Base-by-base conservation (phyloP, 1,140 invertebrate genomes). In the Archivesica marissinica region DNA sequence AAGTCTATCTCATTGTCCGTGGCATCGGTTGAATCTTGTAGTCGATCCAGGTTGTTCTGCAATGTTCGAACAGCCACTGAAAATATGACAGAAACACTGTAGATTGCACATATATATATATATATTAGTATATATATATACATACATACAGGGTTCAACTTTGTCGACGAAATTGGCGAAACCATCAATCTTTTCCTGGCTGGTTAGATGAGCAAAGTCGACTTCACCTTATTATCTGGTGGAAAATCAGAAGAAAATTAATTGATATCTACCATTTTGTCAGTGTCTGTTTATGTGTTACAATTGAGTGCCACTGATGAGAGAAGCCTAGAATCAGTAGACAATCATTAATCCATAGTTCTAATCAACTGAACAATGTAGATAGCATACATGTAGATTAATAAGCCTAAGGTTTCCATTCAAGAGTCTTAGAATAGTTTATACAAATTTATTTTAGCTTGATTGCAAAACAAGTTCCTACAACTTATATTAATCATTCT, bases 1-100 rank as follows among this genome's bases (percentile, higher is more conserved):
- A 92, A 91, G 28, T 88, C 88, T 9, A 92, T 79, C 30, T 92
- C 91, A 35, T 64, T 64, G 70, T 88, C 56, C 6, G 84, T 78
- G 3, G 89, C 92, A 17, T 86, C 89, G 23, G 87, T 54, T 30
- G 54, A 56, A 54, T 89, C 85, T 38, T 86, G 87, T 15, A 92
- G 66, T 11, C 88, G 88, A 50, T 90, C 89, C 17, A 92, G 56
- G 56, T 87, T 82, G 33, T 89, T 88, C 38, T 82, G 82, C 13
- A 92, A 52, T 15, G 84, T 47, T 23, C 89, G 77, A 9, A 92
- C 64, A 28, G 89, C 90, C 68, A 86, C 91, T 92, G 74, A 38
- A 83, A 75, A 81, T 9, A 72, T 30, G n/a, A n/a, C n/a, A n/a
- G n/a, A n/a, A n/a, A n/a, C n/a, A n/a, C 52, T 11, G 7, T 38